These are phyloP conservation scores for Gambusia yucatana DNA, from an alignment of 2,797 vertebrate genomes.

Conservation along the genomic window DNA sequence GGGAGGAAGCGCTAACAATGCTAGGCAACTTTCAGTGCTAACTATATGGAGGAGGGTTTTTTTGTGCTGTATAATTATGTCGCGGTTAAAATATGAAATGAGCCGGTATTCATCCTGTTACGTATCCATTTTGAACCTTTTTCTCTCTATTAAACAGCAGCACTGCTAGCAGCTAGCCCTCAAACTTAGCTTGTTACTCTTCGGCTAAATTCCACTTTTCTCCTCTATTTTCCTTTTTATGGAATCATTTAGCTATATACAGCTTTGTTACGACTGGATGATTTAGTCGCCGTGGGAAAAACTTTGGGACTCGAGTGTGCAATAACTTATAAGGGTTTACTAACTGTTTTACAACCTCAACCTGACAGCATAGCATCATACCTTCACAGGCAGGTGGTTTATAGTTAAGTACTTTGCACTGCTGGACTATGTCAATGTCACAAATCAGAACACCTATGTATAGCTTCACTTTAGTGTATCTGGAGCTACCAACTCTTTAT, in stretches of 20 bases:
- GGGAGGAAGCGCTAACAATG: conserved; percentile 55
- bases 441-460: background rate
- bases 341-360: conserved; percentile 3
- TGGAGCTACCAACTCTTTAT: background rate
- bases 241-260: background rate
- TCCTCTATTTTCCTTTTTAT: background rate
- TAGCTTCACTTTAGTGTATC: background rate
- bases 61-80: background rate
- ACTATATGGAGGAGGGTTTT: background rate
- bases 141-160: background rate
- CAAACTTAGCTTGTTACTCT: conserved; percentile 42
- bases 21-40: conserved; percentile 39
- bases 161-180: conserved; percentile 27
- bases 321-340: background rate
- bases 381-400: conserved; percentile 30
- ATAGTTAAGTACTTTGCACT: background rate
- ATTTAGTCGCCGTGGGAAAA: background rate
- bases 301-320: background rate
- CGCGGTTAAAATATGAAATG: background rate
- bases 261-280: background rate
- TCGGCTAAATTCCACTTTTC: background rate
- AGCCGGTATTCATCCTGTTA: background rate
- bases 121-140: background rate
- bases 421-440: background rate
- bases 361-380: conserved; percentile 5